phyloP scores from a whole-genome alignment of 53 echinoderm and acorn worm species.

The Paelopatides confundens region DNA sequence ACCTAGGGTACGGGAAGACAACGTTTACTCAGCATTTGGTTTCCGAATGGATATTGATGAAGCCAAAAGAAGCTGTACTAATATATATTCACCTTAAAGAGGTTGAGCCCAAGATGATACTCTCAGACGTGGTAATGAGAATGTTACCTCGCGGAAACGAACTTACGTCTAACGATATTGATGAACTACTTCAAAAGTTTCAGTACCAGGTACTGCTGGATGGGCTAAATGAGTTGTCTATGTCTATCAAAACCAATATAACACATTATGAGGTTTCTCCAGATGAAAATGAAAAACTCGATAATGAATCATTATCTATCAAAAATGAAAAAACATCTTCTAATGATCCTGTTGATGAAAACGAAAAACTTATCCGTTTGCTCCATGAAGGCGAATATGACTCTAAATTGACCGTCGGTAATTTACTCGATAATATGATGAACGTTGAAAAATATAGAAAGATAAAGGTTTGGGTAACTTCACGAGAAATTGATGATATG shows the following conservation, averaged over 20 bases:
- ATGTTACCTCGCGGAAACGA: neutral
- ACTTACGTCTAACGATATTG: neutral
- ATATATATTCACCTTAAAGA: slow-evolving; percentile 27
- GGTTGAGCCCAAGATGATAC: neutral
- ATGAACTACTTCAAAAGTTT: neutral
- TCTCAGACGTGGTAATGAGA: neutral
- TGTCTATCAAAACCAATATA: neutral
- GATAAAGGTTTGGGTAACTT: neutral
- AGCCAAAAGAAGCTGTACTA: neutral
- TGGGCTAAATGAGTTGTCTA: neutral
- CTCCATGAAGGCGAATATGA: neutral
- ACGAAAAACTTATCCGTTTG: neutral
- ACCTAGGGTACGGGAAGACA: slow-evolving; percentile 23
- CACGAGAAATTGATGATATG: slow-evolving; percentile 14
- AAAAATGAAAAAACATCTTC: neutral
- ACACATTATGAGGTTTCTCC: neutral
- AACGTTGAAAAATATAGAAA: neutral
- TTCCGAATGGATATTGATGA: neutral
- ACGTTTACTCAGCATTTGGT: neutral
- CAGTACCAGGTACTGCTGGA: neutral
- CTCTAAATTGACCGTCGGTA: neutral
- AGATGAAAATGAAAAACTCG: too few relatives aligned
- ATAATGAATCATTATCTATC: too few relatives aligned
- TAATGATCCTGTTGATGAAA: neutral
- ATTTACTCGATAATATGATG: neutral